Percentiles rank a stretch among this genome's conserved stretches.
Conservation (phyloP, 1,140 invertebrate genomes). For the Drosophila paulistorum region DNA sequence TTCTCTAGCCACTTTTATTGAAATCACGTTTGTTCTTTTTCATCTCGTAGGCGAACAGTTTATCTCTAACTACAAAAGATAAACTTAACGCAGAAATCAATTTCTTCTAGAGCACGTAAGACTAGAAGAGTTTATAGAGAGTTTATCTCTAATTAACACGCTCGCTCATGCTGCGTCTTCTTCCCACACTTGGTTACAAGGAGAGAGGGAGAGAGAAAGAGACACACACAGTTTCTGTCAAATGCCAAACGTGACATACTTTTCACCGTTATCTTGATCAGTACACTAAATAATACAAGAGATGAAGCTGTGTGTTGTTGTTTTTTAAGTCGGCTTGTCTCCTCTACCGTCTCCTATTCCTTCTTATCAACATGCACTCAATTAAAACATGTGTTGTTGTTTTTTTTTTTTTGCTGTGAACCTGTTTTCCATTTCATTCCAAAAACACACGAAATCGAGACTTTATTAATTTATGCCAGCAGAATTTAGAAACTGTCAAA, state of each 20-base stretch:
- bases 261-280: conserved; percentile 63
- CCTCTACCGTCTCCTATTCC: conserved; percentile 13
- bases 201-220: background rate
- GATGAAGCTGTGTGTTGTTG: conserved; percentile 41
- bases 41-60: conserved; percentile 13
- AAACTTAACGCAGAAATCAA: conserved; percentile 63
- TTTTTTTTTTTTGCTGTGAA: background rate
- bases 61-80: conserved; percentile 56
- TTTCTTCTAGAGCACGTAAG: conserved; percentile 63
- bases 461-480: conserved; percentile 60
- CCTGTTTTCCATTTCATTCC: conserved; percentile 20
- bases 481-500: conserved; percentile 59
- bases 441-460: conserved; percentile 32
- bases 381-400: background rate
- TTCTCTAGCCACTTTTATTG: conserved; percentile 34
- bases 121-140: conserved; percentile 4
- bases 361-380: conserved; percentile 46
- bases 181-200: conserved; percentile 33
- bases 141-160: conserved; percentile 53
- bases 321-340: conserved; percentile 6
- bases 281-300: background rate
- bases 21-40: conserved; percentile 9
- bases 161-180: conserved; percentile 36
- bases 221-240: conserved; percentile 6
- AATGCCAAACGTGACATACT: conserved; percentile 73